phyloP scores from a whole-genome alignment of 1,140 invertebrate species.

The Papilio polytes region DNA sequence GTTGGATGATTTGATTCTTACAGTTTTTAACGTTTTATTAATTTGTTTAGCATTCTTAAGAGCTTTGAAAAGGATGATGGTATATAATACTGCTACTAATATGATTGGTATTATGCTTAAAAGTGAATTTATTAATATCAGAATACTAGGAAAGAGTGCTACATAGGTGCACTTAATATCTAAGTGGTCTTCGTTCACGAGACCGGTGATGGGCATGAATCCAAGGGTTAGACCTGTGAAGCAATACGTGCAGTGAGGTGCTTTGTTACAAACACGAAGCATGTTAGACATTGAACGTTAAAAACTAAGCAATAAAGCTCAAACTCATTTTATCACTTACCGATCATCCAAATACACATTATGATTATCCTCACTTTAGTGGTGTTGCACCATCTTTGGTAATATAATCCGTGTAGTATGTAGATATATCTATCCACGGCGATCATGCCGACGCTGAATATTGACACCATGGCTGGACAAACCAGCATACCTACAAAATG shows the following conservation, averaged over 20 bases:
- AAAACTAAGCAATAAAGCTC: neutral
- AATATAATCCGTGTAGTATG: conserved; percentile 85
- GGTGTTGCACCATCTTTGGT: conserved; percentile 83
- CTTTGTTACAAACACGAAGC: conserved; percentile 15
- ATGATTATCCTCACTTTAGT: conserved; percentile 82
- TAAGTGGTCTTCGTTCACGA: conserved; percentile 78
- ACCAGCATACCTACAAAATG: conserved; percentile 83
- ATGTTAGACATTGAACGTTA: conserved; percentile 11
- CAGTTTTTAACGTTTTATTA: conserved; percentile 57
- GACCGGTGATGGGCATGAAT: conserved; percentile 84
- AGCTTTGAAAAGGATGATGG: conserved; percentile 82
- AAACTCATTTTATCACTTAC: conserved; percentile 59
- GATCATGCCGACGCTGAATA: conserved; percentile 85
- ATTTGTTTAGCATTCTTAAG: conserved; percentile 79
- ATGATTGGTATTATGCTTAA: conserved; percentile 83
- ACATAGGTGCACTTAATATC: conserved; percentile 83
- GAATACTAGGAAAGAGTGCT: conserved; percentile 75
- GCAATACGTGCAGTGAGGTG: conserved; percentile 30
- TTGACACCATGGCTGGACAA: conserved; percentile 84
- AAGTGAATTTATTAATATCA: conserved; percentile 82
- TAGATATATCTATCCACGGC: conserved; percentile 85
- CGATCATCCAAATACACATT: conserved; percentile 81
- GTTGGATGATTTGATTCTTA: conserved; percentile 46
- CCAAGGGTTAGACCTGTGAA: conserved; percentile 82
- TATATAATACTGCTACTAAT: conserved; percentile 82